phyloP scores from a whole-genome alignment of 1,140 invertebrate species.

The Lordiphosa stackelbergi region DNA sequence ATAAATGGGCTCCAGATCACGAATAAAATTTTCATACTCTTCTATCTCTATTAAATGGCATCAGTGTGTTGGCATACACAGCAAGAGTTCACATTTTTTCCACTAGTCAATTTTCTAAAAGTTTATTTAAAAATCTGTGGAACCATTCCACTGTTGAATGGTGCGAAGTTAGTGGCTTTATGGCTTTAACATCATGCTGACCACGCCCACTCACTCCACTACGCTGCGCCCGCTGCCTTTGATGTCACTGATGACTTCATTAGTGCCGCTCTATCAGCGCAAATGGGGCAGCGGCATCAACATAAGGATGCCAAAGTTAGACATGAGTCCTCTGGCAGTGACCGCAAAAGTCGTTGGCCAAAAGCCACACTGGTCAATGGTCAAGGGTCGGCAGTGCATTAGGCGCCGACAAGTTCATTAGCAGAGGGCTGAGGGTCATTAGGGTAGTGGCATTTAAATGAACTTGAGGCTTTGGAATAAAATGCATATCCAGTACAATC shows the following conservation, averaged over 20 bases:
- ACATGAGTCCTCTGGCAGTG: constrained; percentile 20
- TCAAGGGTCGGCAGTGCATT: constrained; percentile 45
- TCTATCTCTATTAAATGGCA: no score
- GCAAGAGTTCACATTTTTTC: no score
- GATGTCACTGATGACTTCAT: constrained; percentile 70
- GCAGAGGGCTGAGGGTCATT: constrained; percentile 52
- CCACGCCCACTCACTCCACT: constrained; percentile 23
- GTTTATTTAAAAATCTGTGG: neutral
- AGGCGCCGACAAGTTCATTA: constrained; percentile 61
- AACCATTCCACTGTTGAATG: neutral
- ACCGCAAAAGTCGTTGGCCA: constrained; percentile 60
- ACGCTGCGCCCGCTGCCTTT: constrained; percentile 35
- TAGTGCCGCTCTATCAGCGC: constrained; percentile 69
- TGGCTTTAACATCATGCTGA: constrained; percentile 29
- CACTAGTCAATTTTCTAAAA: neutral
- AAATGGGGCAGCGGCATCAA: constrained; percentile 57
- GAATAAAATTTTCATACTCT: no score
- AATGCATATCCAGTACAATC: constrained; percentile 21
- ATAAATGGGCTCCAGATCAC: no score
- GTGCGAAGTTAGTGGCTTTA: constrained; percentile 10
- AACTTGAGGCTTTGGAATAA: constrained; percentile 26
- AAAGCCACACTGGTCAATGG: constrained; percentile 26
- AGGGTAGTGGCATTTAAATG: constrained; percentile 51
- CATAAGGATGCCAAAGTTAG: constrained; percentile 30
- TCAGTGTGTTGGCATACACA: no score